Conservation (phyloP, 2,888 invertebrate genomes). For the Cephus runcator region DNA sequence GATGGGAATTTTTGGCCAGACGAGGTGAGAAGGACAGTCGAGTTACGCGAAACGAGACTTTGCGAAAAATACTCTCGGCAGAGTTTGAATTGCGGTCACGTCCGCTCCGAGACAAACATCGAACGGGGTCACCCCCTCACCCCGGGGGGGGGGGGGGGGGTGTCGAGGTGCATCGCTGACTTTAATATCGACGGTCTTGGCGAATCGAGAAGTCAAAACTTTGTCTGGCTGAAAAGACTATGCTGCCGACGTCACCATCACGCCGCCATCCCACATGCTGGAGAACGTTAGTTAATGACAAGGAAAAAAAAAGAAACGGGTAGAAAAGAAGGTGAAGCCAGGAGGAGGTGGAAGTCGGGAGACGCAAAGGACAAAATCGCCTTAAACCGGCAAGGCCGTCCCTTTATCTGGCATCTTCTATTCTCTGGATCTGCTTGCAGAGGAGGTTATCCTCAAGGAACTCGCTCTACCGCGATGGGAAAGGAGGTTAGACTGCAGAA, state of each 20-base stretch:
- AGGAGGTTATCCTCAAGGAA: not conserved
- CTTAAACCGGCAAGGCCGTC: slow-evolving; percentile 15
- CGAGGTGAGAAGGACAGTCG: not conserved
- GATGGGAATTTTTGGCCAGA: not conserved
- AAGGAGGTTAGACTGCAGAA: not conserved
- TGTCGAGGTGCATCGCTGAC: not conserved
- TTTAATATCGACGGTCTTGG: slow-evolving; percentile 1
- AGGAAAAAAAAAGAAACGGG: not conserved
- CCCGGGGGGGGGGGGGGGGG: no score
- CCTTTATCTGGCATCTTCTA: slow-evolving; percentile 37
- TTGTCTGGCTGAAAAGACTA: not conserved
- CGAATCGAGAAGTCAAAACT: not conserved
- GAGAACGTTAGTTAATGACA: slow-evolving; percentile 14
- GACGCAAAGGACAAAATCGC: slow-evolving; percentile 16
- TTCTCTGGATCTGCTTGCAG: slow-evolving; percentile 32
- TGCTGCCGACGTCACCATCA: not conserved
- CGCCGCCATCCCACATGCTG: not conserved
- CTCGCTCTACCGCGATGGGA: not conserved
- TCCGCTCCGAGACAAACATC: slow-evolving; percentile 38
- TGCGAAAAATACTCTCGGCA: slow-evolving; percentile 21
- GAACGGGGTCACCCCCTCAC: slow-evolving; percentile 22
- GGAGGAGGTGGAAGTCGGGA: no score
- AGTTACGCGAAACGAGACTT: slow-evolving; percentile 9
- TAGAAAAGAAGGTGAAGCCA: slow-evolving; percentile 6
- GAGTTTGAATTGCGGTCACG: slow-evolving; percentile 40